Conservation (phyloP, 2,797 vertebrate species). For the Cygnus olor region DNA sequence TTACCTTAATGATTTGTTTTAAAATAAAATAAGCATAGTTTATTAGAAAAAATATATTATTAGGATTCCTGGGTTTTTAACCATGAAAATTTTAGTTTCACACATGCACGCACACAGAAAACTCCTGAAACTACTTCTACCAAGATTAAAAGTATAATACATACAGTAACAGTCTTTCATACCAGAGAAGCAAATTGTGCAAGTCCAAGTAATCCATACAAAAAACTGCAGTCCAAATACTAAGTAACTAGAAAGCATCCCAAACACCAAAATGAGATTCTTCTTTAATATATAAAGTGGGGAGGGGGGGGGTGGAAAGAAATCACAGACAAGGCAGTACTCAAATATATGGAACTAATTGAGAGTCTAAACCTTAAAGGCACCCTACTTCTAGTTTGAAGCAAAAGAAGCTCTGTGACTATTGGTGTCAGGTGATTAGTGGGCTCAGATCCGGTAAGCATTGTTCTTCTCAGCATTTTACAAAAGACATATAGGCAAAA, state of each 20-base stretch:
- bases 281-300: background rate
- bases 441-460: background rate
- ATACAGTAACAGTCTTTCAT: background rate
- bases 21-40: background rate
- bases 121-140: background rate
- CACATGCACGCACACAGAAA: background rate
- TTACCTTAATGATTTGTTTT: background rate
- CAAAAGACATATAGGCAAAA: background rate
- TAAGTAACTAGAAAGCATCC: background rate
- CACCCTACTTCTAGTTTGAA: background rate
- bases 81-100: background rate
- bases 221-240: background rate
- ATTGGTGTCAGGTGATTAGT: background rate
- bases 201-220: background rate
- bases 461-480: constrained; percentile 22
- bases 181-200: background rate
- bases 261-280: background rate
- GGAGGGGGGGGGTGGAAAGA: background rate
- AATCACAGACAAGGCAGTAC: background rate
- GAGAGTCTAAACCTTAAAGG: constrained; percentile 28
- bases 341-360: background rate
- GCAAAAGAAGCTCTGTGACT: constrained; percentile 19
- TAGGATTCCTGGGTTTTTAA: background rate
- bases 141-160: background rate
- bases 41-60: background rate